phyloP scores from a whole-genome alignment of 2,888 invertebrate genomes.

The Pasiphila rectangulata region DNA sequence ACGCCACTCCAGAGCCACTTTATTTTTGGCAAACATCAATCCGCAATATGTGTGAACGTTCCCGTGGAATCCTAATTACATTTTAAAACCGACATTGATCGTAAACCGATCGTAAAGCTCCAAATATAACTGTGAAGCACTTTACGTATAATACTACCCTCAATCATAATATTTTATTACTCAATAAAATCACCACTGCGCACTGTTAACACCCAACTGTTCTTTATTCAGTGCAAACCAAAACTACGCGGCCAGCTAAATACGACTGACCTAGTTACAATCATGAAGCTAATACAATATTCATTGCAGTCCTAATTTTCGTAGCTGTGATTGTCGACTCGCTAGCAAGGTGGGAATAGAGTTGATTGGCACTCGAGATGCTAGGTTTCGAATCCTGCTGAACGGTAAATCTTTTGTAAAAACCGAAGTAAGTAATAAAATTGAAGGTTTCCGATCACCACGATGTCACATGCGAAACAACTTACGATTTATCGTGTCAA shows the following conservation, averaged over 20 bases:
- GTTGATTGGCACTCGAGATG: background rate
- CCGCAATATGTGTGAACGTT: too few relatives aligned
- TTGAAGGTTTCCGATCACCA: background rate
- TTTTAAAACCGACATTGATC: too few relatives aligned
- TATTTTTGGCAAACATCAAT: too few relatives aligned
- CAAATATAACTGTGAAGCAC: too few relatives aligned
- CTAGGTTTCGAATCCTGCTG: background rate
- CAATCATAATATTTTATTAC: too few relatives aligned
- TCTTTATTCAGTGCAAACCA: background rate
- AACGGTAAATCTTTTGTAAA: background rate
- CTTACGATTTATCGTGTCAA: too few relatives aligned
- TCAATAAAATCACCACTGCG: background rate
- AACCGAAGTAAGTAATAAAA: background rate
- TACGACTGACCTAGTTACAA: slow-evolving; percentile 16
- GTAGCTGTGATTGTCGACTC: background rate
- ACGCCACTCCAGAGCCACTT: too few relatives aligned
- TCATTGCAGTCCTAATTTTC: slow-evolving; percentile 8
- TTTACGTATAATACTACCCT: too few relatives aligned
- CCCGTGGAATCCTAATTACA: too few relatives aligned
- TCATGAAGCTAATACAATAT: slow-evolving; percentile 18
- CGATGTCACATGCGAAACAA: background rate
- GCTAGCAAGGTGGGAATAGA: background rate
- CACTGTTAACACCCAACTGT: background rate
- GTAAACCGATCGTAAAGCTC: too few relatives aligned
- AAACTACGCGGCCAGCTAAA: background rate